Conservation (phyloP, 2,797 vertebrate genomes). For the Hippopotamyrus pictus region DNA sequence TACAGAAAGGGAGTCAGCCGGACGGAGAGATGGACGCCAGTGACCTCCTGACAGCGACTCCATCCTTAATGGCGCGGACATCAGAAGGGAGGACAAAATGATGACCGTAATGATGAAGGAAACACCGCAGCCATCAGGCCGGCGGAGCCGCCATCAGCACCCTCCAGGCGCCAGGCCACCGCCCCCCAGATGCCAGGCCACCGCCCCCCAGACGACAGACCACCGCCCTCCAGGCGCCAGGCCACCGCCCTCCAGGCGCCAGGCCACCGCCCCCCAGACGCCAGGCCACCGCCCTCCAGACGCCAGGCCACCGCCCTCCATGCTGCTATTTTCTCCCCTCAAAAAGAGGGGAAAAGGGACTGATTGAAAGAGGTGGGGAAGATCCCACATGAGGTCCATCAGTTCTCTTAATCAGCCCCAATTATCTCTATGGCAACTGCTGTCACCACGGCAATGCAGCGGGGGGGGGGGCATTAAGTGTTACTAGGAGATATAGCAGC, state of each 20-base stretch:
- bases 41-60: not conserved
- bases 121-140: not conserved
- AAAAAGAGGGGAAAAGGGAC: not conserved
- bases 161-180: too few relatives aligned
- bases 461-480: not conserved
- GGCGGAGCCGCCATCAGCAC: not conserved
- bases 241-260: not conserved
- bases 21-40: not conserved
- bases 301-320: not conserved
- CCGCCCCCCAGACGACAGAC: not conserved
- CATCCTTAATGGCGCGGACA: not conserved
- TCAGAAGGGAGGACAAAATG: not conserved
- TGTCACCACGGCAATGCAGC: not conserved
- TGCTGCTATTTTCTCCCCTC: not conserved
- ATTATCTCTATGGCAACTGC: conserved; percentile 19
- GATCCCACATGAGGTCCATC: conserved; percentile 9
- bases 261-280: not conserved
- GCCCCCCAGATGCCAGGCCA: too few relatives aligned
- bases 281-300: too few relatives aligned
- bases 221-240: too few relatives aligned
- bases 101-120: not conserved
- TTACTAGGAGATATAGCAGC: not conserved
- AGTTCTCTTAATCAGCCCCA: conserved; percentile 13
- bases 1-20: not conserved
- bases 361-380: conserved; percentile 2